Base-by-base conservation (phyloP, 2,113 vertebrate genomes). In the Phoxinus phoxinus region DNA sequence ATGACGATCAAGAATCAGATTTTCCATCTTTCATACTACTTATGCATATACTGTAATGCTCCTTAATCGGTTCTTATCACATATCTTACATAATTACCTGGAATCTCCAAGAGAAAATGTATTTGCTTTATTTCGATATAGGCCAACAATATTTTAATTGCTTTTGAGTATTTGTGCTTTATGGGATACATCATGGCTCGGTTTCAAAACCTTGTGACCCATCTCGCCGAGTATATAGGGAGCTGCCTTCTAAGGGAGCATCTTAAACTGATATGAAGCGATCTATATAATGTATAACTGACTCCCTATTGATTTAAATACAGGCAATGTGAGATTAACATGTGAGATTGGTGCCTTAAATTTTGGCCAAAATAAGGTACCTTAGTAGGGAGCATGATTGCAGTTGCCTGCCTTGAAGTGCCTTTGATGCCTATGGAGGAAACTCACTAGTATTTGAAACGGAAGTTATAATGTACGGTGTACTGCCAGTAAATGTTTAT, bases 21-120 rank as follows among this genome's bases (percentile, higher is more conserved):
- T n/a, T 72, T 41, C 21, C 44, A 74, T 81, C 27, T 74, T 51
- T 44, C 15, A 4, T 76, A 35, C 48, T 19, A 51, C 73, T 48
- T 76, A 7, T 59, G 27, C 5, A 27, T 27, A n/a, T 32, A 51
- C 75, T 71, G 56, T 53, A 44, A 2, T 73, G 35, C 37, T 78
- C 9, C 51, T 63, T 72, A 61, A 41, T 65, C 44, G 30, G 67
- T 75, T 63, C n/a, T 65, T 67, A 35, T 63, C 2, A 35, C 27
- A 46, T 2, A 67, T 30, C 25, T 81, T 7, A 53, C 44, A 46
- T 21, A 67, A 30, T 44, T 81, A 21, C n/a, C n/a, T 12, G 41
- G 59, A 79, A 8, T 27, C 61, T 63, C n/a, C 25, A 13, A 35
- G 83, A 61, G 73, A 46, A 46, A 53, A 76, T 35, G 58, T 77